Evolutionary conservation across 2,797 vertebrate genomes (phyloP), one percentile per base, ranked within the genome.

Genomic region (Remorina albescens): DNA sequence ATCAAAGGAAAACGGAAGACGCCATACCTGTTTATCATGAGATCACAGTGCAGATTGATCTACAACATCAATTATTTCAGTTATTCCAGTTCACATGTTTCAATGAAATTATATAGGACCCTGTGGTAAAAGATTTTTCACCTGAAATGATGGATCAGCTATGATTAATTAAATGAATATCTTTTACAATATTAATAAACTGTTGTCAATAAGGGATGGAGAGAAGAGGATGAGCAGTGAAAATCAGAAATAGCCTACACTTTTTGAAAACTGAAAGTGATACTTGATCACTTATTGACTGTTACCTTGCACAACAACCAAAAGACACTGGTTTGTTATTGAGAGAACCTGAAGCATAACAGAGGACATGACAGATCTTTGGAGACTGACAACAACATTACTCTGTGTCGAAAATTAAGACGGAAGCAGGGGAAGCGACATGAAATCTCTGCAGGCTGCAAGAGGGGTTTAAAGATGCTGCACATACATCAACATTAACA

Each of bases 241-340:
- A 58, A 26, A 46, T 2, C 0, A 67, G 49, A 4, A 54, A 34
- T 6, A 49, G 19, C 11, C 32, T 59, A 3, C 23, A 49, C 7
- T 44, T 36, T 55, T 53, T 46, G 10, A 61, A 69, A 64, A 51
- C 19, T 56, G 8, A 59, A 46, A 71, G 44, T 23, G 53, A 12
- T n/a, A 9, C 21, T 57, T 41, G 13, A 39, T 68, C 23, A 47
- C 15, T 18, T 41, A 64, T 50, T 66, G 44, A 34, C 16, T 67
- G 66, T 63, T 28, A 62, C 58, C 59, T 72, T 51, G 34, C 46
- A 71, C 34, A 64, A 42, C 51, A 50, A 67, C 82, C 30, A 75
- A 46, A 75, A 71, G 25, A 28, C 32, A 50, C 69, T 50, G 42
- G 34, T 42, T 64, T 67, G 72, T 82, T 89, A 83, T 72, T 83